Percentiles rank a stretch among this genome's conserved stretches.
These are phyloP conservation scores for Bryconaethiops microstoma DNA, from an alignment of 2,797 vertebrate genomes.

Conservation along the genomic window DNA sequence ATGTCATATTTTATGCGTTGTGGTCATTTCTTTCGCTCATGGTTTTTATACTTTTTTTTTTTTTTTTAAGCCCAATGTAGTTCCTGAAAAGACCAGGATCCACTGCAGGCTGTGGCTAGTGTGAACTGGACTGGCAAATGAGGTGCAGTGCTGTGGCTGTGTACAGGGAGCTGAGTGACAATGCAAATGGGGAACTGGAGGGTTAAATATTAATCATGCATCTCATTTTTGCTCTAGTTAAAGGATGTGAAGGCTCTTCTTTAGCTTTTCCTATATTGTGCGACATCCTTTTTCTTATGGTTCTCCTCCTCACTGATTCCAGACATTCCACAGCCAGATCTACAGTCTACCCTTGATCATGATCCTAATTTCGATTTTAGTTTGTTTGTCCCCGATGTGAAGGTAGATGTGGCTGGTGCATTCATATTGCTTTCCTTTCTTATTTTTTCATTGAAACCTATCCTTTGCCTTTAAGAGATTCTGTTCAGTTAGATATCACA, in stretches of 20 bases:
- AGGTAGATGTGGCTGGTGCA: background rate
- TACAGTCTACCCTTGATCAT: background rate
- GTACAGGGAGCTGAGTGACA: background rate
- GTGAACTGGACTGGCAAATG: slow-evolving; percentile 15
- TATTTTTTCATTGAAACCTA: background rate
- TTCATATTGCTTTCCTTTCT: background rate
- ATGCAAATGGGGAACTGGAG: background rate
- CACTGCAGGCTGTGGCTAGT: slow-evolving; percentile 18
- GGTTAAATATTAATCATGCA: slow-evolving; percentile 22
- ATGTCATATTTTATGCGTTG: slow-evolving; percentile 5
- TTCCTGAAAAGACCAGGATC: slow-evolving; percentile 19
- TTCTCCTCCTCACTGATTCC: slow-evolving; percentile 26
- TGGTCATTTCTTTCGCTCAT: slow-evolving; percentile 23
- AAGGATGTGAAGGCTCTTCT: background rate
- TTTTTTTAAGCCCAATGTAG: slow-evolving; percentile 21
- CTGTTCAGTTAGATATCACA: background rate
- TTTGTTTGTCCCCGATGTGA: background rate
- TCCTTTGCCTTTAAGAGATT: slow-evolving; percentile 5
- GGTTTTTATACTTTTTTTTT: too few relatives aligned
- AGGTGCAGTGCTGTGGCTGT: background rate
- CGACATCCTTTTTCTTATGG: background rate
- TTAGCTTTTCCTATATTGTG: background rate
- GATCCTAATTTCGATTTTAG: slow-evolving; percentile 11
- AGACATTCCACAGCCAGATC: slow-evolving; percentile 50
- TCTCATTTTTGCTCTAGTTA: slow-evolving; percentile 24